Conservation (phyloP, 1,140 invertebrate species). For the Solenopsis fugax region DNA sequence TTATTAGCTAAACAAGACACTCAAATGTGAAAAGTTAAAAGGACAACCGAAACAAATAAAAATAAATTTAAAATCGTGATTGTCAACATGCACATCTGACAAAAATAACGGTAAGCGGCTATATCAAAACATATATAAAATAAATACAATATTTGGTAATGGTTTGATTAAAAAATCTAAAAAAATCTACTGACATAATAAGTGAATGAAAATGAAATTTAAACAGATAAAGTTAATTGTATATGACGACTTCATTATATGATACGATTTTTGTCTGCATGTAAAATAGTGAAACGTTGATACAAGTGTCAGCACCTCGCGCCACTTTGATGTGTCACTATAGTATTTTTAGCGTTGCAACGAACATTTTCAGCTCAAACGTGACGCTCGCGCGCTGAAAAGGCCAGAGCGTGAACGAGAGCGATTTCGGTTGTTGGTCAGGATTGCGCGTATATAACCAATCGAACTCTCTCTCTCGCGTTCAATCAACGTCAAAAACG, state of each 20-base stretch:
- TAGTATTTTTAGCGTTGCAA: constrained; percentile 15
- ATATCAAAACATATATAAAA: too few species aligned
- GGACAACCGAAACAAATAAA: too few species aligned
- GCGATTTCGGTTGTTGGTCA: constrained; percentile 10
- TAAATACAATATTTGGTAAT: too few species aligned
- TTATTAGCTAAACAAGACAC: too few species aligned
- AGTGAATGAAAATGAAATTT: background rate
- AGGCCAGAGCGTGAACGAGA: constrained; percentile 12
- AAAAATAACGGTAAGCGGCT: too few species aligned
- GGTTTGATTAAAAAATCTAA: too few species aligned
- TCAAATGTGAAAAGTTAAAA: too few species aligned
- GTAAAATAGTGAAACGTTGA: constrained; percentile 7
- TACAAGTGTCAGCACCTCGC: constrained; percentile 10
- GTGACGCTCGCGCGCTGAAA: constrained; percentile 24
- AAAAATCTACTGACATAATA: background rate
- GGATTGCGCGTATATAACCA: constrained; percentile 22
- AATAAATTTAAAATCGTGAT: too few species aligned
- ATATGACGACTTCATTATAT: background rate
- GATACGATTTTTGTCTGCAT: background rate
- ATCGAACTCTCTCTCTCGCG: constrained; percentile 21
- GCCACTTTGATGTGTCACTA: constrained; percentile 20
- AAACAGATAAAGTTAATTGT: background rate
- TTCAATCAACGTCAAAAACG: constrained; percentile 51
- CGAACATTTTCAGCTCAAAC: constrained; percentile 25
- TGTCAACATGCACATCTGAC: too few species aligned